Percentiles rank a stretch among this genome's conserved stretches.
Conservation (phyloP, 2,113 vertebrate genomes). For the Vanacampus margaritifer region DNA sequence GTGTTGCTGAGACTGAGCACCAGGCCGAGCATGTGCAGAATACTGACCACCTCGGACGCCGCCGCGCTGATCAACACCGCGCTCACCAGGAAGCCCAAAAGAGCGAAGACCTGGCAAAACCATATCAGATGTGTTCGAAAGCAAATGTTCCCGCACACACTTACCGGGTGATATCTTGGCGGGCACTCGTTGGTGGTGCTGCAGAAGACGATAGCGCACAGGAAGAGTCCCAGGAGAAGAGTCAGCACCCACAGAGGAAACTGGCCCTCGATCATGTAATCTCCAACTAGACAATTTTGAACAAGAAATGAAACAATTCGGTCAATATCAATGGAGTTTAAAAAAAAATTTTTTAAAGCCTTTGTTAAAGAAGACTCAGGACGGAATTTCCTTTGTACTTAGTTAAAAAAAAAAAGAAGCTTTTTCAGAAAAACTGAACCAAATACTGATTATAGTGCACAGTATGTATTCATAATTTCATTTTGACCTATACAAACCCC, state of each 20-base stretch:
- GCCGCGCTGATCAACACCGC: conserved; percentile 86
- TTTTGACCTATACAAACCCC: too few relatives aligned
- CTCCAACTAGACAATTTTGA: conserved; percentile 70
- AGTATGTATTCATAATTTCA: too few relatives aligned
- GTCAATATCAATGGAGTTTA: too few relatives aligned
- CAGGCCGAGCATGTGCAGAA: conserved; percentile 84
- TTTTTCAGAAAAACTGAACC: too few relatives aligned
- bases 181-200: conserved; percentile 80
- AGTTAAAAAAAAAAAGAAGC: too few relatives aligned
- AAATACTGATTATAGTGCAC: too few relatives aligned
- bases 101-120: conserved; percentile 80
- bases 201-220: conserved; percentile 79
- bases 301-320: too few relatives aligned
- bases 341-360: too few relatives aligned
- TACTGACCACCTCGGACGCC: conserved; percentile 88
- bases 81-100: conserved; percentile 90
- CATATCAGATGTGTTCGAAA: neutral
- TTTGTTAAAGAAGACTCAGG: too few relatives aligned
- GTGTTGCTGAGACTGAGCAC: conserved; percentile 92
- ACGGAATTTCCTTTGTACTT: too few relatives aligned
- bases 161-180: conserved; percentile 85
- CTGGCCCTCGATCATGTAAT: conserved; percentile 79
- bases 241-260: conserved; percentile 84
- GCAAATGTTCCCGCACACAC: conserved; percentile 47
- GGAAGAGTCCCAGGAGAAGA: conserved; percentile 69